A percentile compares a stretch with the other conserved stretches of the same genome.
These are phyloP conservation scores for Brachionus koreanus DNA, from an alignment of 1,140 invertebrate genomes.

Conservation along the genomic window DNA sequence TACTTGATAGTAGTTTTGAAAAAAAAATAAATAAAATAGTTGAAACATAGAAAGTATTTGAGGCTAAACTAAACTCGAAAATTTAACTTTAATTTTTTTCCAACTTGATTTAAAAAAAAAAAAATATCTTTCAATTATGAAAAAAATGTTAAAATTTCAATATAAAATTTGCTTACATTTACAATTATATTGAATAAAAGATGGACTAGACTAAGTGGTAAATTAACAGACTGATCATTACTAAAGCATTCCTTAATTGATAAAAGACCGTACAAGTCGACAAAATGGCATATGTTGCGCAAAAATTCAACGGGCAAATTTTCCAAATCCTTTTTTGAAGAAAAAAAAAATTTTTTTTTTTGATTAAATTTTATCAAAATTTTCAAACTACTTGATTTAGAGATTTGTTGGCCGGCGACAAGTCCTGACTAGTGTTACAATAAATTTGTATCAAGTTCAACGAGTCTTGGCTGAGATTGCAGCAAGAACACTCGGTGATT, in stretches of 20 bases:
- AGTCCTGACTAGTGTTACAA: background rate
- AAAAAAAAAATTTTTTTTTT: background rate
- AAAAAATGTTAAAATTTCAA: no score
- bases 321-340: background rate
- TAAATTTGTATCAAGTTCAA: conserved; percentile 26
- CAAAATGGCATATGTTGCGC: conserved; percentile 33
- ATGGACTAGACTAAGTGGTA: conserved; percentile 6
- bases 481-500: background rate
- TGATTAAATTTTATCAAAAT: background rate
- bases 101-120: no score
- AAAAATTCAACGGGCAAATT: conserved; percentile 29
- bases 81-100: no score
- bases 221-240: background rate
- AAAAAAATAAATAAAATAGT: no score
- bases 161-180: background rate
- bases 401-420: background rate
- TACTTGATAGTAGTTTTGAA: no score
- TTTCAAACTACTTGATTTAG: background rate
- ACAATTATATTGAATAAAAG: conserved; percentile 34
- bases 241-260: conserved; percentile 16
- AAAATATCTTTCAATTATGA: no score
- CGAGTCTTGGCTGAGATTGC: background rate
- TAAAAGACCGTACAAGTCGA: conserved; percentile 2
- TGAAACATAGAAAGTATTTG: no score
- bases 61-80: no score